Evolutionary conservation across 2,888 invertebrate genomes (phyloP).

Genomic region (Arge pagana): DNA sequence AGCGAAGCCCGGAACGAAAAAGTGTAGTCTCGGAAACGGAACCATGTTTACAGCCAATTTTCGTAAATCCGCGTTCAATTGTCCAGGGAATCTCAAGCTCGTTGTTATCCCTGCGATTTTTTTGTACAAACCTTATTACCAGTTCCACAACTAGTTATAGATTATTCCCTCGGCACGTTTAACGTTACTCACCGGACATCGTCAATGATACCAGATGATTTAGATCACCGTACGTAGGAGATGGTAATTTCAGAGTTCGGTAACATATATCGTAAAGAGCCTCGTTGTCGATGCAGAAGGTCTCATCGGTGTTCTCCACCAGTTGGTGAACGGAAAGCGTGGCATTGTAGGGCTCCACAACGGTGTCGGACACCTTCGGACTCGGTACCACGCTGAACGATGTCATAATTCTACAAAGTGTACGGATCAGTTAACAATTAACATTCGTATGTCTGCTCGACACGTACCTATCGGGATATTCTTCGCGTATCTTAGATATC

Average conservation of each 20-base stretch:
- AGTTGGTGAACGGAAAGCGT: constrained; percentile 61
- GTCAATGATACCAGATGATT: constrained; percentile 61
- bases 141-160: constrained; percentile 59
- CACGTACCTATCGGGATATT: constrained; percentile 58
- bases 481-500: constrained; percentile 65
- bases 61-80: constrained; percentile 67
- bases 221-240: constrained; percentile 65
- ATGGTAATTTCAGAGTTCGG: constrained; percentile 59
- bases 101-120: constrained; percentile 56
- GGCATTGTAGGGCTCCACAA: constrained; percentile 64
- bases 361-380: constrained; percentile 69
- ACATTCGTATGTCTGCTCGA: neutral
- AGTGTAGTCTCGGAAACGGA: constrained; percentile 66
- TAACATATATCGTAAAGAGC: constrained; percentile 63
- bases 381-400: constrained; percentile 82
- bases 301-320: constrained; percentile 62
- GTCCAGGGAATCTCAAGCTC: constrained; percentile 67
- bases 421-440: neutral
- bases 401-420: constrained; percentile 73
- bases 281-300: constrained; percentile 62
- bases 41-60: constrained; percentile 68
- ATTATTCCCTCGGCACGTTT: neutral
- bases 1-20: constrained; percentile 67
- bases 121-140: neutral
- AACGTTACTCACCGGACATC: constrained; percentile 31